These are phyloP conservation scores for Felis chaus DNA, from an alignment of 2,113 vertebrate species.

Conservation along the genomic window DNA sequence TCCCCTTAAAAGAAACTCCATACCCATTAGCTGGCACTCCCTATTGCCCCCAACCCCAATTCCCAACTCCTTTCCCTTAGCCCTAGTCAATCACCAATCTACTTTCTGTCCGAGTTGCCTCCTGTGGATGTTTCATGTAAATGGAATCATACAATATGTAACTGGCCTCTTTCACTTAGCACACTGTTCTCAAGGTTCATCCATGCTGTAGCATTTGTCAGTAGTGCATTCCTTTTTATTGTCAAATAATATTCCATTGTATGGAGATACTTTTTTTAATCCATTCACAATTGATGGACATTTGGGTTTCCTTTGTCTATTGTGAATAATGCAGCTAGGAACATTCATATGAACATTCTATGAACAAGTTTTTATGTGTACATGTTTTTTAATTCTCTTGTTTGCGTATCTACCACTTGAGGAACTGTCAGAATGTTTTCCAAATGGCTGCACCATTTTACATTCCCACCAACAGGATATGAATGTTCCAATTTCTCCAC, in stretches of 20 bases:
- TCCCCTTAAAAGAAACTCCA: neutral
- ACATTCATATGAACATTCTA: neutral
- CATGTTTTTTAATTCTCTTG: neutral
- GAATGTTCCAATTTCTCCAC: neutral
- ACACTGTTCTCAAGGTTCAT: neutral
- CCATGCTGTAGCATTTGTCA: neutral
- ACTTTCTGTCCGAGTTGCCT: neutral
- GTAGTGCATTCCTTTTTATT: neutral
- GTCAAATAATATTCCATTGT: conserved; percentile 14
- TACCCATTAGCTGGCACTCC: neutral
- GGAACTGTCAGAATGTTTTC: neutral
- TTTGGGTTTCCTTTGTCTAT: neutral
- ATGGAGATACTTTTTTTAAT: neutral
- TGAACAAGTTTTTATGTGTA: neutral
- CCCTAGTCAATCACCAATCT: neutral
- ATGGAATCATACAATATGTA: neutral
- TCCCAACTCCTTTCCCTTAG: neutral
- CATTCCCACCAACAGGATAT: neutral
- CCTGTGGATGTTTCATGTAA: neutral
- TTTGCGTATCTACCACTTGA: neutral
- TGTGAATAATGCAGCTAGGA: neutral
- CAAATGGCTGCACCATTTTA: neutral
- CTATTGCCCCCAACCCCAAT: neutral
- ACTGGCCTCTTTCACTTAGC: neutral
- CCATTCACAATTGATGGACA: neutral